Evolutionary conservation across 2,113 vertebrate species (phyloP).

Genomic region (Clarias macrocephalus): DNA sequence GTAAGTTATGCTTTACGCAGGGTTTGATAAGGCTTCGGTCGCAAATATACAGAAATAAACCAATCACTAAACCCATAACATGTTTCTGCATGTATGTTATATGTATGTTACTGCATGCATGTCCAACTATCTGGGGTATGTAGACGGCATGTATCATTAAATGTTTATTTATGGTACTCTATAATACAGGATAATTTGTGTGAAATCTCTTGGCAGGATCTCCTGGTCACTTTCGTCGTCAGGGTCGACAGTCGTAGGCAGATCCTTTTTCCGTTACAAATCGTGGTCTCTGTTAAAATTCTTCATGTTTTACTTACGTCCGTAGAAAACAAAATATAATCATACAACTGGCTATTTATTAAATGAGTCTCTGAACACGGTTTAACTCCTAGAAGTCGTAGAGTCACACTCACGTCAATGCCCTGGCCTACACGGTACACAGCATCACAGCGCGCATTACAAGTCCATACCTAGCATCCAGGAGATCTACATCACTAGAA

Average conservation of each 20-base stretch:
- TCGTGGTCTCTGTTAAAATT: not conserved
- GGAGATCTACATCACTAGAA: not conserved
- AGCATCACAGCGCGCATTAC: constrained; percentile 19
- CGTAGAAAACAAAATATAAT: not conserved
- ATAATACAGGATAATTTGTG: not conserved
- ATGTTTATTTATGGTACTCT: not conserved
- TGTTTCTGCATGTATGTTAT: no score
- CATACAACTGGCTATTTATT: not conserved
- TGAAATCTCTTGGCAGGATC: not conserved
- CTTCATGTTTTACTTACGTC: not conserved
- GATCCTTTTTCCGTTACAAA: not conserved
- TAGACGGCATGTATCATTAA: not conserved
- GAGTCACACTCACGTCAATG: constrained; percentile 43
- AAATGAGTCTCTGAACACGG: not conserved
- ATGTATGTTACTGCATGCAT: not conserved
- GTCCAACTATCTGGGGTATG: not conserved
- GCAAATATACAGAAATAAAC: not conserved
- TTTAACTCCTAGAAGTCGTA: not conserved
- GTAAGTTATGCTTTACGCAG: not conserved
- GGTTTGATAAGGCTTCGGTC: not conserved
- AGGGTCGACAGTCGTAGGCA: not conserved
- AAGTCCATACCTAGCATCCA: not conserved
- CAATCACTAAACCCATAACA: not conserved
- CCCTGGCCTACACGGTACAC: constrained; percentile 32
- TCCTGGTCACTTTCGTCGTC: not conserved